Percentiles rank a stretch among this genome's conserved stretches.
phyloP scores from a whole-genome alignment of 2,797 vertebrate species.

The Alca torda region DNA sequence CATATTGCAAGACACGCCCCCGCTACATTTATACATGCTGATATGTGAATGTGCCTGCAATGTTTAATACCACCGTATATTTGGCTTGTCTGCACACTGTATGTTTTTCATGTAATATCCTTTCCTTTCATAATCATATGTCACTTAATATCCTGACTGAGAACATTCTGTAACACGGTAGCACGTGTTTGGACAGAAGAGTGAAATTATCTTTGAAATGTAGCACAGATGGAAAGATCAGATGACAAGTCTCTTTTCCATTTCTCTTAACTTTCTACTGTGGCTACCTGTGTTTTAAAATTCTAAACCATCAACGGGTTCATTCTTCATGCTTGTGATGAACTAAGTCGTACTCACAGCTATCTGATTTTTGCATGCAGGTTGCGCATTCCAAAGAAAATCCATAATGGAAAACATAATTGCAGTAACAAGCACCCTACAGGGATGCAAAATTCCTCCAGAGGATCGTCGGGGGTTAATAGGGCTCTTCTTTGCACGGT shows the following conservation, averaged over 20 bases:
- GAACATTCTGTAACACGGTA: conserved; percentile 33
- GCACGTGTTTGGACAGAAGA: conserved; percentile 46
- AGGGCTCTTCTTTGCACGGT: conserved; percentile 45
- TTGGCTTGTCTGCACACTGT: not conserved
- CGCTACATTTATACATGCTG: not conserved
- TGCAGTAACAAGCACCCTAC: conserved; percentile 56
- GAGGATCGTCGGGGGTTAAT: conserved; percentile 32
- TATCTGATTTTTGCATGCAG: conserved; percentile 33
- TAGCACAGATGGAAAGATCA: conserved; percentile 29
- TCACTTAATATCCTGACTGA: conserved; percentile 46
- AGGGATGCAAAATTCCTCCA: conserved; percentile 36
- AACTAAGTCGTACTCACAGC: not conserved
- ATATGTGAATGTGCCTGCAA: conserved; percentile 3
- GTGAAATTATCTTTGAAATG: conserved; percentile 53
- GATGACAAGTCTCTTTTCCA: not conserved
- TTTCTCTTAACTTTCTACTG: not conserved
- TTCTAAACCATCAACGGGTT: conserved; percentile 15
- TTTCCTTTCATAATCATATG: conserved; percentile 50
- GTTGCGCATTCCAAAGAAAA: conserved; percentile 57
- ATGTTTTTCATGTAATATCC: conserved; percentile 13
- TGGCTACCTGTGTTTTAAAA: conserved; percentile 12
- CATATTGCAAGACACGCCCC: conserved; percentile 10
- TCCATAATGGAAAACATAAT: conserved; percentile 63
- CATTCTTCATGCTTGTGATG: conserved; percentile 25
- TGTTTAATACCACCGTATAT: conserved; percentile 1